These are phyloP conservation scores for Diploscapter pachys DNA, from an alignment of 1,140 invertebrate genomes.

Conservation along the genomic window DNA sequence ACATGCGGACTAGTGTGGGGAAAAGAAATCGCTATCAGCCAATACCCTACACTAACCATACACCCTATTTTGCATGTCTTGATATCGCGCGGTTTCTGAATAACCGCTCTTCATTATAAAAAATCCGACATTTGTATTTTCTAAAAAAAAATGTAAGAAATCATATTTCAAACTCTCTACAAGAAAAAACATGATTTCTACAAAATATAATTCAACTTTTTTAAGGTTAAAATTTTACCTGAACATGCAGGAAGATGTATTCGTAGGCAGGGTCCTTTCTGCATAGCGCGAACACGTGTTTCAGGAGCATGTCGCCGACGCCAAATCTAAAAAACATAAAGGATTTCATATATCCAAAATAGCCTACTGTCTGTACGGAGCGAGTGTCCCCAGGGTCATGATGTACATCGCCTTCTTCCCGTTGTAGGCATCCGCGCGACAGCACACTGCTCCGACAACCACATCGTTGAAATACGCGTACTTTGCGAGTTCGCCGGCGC, in stretches of 20 bases:
- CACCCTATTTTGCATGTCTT: no score
- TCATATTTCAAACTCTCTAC: no score
- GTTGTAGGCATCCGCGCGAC: constrained; percentile 88
- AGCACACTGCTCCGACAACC: constrained; percentile 95
- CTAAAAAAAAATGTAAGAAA: no score
- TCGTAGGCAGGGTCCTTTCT: constrained; percentile 93
- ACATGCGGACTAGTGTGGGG: no score
- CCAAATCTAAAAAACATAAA: constrained; percentile 41
- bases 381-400: constrained; percentile 96
- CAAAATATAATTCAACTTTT: no score
- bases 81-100: no score
- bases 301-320: constrained; percentile 79
- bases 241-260: constrained; percentile 92
- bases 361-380: constrained; percentile 81
- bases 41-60: no score
- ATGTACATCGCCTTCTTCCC: constrained; percentile 89
- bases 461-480: constrained; percentile 99
- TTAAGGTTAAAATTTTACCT: constrained; percentile 19
- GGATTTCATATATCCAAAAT: constrained; percentile 15
- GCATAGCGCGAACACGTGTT: constrained; percentile 93
- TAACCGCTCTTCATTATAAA: no score
- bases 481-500: constrained; percentile 89
- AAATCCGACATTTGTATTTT: no score
- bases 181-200: no score
- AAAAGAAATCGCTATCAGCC: no score